Conservation (phyloP, 2,797 vertebrate species). For the Remorina albescens region DNA sequence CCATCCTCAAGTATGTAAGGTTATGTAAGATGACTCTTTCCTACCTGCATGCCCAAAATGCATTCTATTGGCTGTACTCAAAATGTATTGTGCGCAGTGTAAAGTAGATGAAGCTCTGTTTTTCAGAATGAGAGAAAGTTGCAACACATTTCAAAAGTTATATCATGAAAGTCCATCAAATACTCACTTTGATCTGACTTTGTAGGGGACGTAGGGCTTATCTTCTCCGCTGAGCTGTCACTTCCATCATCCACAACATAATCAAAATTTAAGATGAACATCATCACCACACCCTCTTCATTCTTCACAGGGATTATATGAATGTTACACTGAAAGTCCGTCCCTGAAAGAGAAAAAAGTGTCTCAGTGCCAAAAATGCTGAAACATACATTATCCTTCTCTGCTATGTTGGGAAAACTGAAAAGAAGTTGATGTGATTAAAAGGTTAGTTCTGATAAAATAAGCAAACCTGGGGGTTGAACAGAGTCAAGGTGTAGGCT, state of each 20-base stretch:
- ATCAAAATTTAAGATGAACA: constrained; percentile 99
- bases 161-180: background rate
- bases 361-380: constrained; percentile 34
- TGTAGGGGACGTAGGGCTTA: constrained; percentile 91
- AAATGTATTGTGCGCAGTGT: constrained; percentile 10
- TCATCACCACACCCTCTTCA: constrained; percentile 97
- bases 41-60: constrained; percentile 12
- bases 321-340: constrained; percentile 95
- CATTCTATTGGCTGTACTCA: constrained; percentile 13
- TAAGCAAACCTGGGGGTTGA: constrained; percentile 46
- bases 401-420: constrained; percentile 26
- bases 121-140: constrained; percentile 31
- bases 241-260: constrained; percentile 90
- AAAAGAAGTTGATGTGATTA: constrained; percentile 49
- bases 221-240: constrained; percentile 89
- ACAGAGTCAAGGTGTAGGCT: constrained; percentile 2
- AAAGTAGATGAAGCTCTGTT: constrained; percentile 50
- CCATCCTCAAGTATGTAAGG: constrained; percentile 14
- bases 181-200: constrained; percentile 96
- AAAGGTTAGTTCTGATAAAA: constrained; percentile 56
- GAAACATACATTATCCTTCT: constrained; percentile 11
- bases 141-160: background rate
- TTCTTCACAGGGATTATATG: constrained; percentile 99
- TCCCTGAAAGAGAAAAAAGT: constrained; percentile 83
- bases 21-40: constrained; percentile 30